Base-by-base conservation (phyloP, 2,797 vertebrate genomes). In the Enteromius anoplus region DNA sequence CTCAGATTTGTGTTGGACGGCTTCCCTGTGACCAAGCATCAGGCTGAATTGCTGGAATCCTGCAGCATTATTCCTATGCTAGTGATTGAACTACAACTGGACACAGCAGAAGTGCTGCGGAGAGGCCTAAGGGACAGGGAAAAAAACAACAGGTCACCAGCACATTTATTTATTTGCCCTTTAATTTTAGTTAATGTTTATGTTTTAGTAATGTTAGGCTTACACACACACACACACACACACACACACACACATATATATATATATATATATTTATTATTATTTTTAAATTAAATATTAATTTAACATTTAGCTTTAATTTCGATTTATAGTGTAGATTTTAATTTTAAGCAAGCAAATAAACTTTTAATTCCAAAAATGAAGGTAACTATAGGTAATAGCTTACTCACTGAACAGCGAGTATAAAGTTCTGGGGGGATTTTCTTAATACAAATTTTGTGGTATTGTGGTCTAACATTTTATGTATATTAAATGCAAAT, bases 1-100 rank as follows among this genome's bases (percentile, higher is more conserved):
- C 87, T n/a, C 88, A 98, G 98, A 84, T 94, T 96, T 82, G 94
- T 99, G 86, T 90, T 99, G 81, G 98, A 99, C 89, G 97, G 97
- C 45, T 99, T 96, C 87, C 98, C 98, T 42, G 87, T 94, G 89
- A 97, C 97, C 75, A 91, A 90, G 71, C 90, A 92, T 84, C 97
- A 99, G 80, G 91, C 96, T 62, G 91, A 92, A 64, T 89, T 98
- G 83, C 92, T 99, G 92, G 93, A 93, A 86, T 91, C 91, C 65
- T 89, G 87, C 29, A 95, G 93, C 85, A 95, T 99, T 87, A 96
- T 97, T 86, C 98, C 97, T 68, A 92, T 95, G 90, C 87, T 95
- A 85, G 93, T 97, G 69, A 93, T 95, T 86, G 97, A 99, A 91
- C 89, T 99, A 85, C 88, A 96, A 64, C 88, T 98, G 78, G 93